Evolutionary conservation across 2,113 vertebrate species (phyloP), one percentile per base, ranked within the genome.

Genomic region (Etheostoma cragini): DNA sequence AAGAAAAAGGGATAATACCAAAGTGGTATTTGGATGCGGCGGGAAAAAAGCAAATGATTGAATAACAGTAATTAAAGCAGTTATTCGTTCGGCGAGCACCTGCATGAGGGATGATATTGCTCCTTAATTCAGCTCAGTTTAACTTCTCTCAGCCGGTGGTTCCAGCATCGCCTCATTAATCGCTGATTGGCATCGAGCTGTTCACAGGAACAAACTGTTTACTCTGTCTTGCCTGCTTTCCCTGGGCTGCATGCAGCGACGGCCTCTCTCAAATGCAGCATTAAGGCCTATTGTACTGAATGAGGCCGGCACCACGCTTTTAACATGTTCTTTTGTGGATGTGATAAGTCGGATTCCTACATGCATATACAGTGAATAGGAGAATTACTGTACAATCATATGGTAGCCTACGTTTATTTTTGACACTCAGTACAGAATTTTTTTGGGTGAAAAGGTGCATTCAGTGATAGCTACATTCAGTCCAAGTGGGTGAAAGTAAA

Each of bases 41-140:
- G 57, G 84, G 57, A n/a, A 92, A 94, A 92, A 97, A 95, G 96
- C 94, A 95, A 97, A 96, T 98, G 97, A 98, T 98, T 98, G 97
- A 98, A 98, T 98, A 96, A 97, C 96, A 96, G 97, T 98, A 98
- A 99, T 99, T 99, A 98, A 97, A 98, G 97, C 96, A 95, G 97
- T 97, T 98, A 98, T 98, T 98, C 96, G 97, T 97, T 97, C 95
- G 95, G 95, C 96, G 93, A 98, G 96, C 97, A 99, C 97, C 97
- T 98, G 97, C 96, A 95, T 93, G 92, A 95, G 93, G 93, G 93
- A 95, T 95, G 94, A 95, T 94, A 95, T 94, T 94, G 93, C 94
- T 94, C 92, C 93, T 95, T 95, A 94, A 94, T 95, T 95, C 95
- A 94, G 94, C 94, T 94, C 94, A 92, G 94, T 95, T 95, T 95